Percentiles rank a stretch among this genome's conserved stretches.
Evolutionary conservation across 1,140 invertebrate species (phyloP).

Genomic region (Bicyclus anynana): DNA sequence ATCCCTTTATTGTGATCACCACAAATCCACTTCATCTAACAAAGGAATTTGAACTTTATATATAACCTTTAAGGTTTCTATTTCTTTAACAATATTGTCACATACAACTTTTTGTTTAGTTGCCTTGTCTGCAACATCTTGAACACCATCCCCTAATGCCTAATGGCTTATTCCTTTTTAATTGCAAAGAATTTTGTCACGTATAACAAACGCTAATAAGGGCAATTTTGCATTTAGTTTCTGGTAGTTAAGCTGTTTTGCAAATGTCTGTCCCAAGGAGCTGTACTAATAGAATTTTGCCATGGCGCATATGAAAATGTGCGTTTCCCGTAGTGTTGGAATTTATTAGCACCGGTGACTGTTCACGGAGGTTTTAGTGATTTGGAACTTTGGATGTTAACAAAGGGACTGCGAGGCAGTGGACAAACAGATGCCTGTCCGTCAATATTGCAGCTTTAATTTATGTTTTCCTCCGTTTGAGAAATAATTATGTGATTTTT

Average conservation of each 20-base stretch:
- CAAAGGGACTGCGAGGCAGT: constrained; percentile 35
- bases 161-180: constrained; percentile 55
- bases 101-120: constrained; percentile 34
- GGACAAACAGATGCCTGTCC: constrained; percentile 44
- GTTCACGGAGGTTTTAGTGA: constrained; percentile 51
- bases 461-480: constrained; percentile 3
- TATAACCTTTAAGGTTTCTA: constrained; percentile 4
- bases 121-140: constrained; percentile 59
- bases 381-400: constrained; percentile 36
- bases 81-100: constrained; percentile 12
- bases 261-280: constrained; percentile 5
- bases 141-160: constrained; percentile 62
- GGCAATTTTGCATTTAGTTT: constrained; percentile 29
- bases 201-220: constrained; percentile 1
- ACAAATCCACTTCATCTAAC: constrained; percentile 10
- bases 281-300: constrained; percentile 59
- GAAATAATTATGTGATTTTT: neutral
- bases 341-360: constrained; percentile 66
- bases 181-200: constrained; percentile 37
- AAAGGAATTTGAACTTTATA: constrained; percentile 33
- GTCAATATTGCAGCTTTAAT: constrained; percentile 15
- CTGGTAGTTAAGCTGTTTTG: constrained; percentile 27
- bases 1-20: constrained; percentile 24
- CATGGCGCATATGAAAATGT: constrained; percentile 57
- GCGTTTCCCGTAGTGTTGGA: constrained; percentile 60